A percentile compares a stretch with the other conserved stretches of the same genome.
phyloP scores from a whole-genome alignment of 2,888 invertebrate species.

The Noctuana brunneofusca region DNA sequence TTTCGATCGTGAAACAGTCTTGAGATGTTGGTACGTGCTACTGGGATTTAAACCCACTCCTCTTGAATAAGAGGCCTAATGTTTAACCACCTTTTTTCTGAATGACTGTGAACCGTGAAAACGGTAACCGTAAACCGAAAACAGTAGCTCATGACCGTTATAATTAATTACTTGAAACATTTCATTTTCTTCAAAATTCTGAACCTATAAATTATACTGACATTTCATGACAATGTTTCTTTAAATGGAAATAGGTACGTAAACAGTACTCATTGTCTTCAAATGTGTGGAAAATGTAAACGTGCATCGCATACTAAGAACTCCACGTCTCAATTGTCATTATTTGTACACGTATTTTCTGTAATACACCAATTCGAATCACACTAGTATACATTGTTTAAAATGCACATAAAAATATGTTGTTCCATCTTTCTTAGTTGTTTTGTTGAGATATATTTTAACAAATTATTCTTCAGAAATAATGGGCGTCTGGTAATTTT shows the following conservation, averaged over 20 bases:
- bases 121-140: too few species aligned
- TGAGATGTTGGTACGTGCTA: too few species aligned
- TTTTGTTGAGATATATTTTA: not conserved
- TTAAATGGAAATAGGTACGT: conserved; percentile 11
- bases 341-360: not conserved
- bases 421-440: not conserved
- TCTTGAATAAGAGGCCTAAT: too few species aligned
- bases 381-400: not conserved
- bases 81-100: too few species aligned
- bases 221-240: conserved; percentile 1
- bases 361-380: not conserved
- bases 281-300: conserved; percentile 8
- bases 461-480: not conserved
- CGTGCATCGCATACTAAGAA: not conserved
- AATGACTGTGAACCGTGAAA: too few species aligned
- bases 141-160: too few species aligned
- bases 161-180: too few species aligned
- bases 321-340: conserved; percentile 2
- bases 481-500: not conserved
- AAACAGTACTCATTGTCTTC: not conserved
- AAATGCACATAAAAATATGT: not conserved
- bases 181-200: too few species aligned
- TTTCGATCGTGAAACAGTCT: too few species aligned
- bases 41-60: too few species aligned
- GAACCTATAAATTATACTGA: not conserved